Base-by-base conservation (phyloP, 1,140 invertebrate species). In the Drosophila sechellia region DNA sequence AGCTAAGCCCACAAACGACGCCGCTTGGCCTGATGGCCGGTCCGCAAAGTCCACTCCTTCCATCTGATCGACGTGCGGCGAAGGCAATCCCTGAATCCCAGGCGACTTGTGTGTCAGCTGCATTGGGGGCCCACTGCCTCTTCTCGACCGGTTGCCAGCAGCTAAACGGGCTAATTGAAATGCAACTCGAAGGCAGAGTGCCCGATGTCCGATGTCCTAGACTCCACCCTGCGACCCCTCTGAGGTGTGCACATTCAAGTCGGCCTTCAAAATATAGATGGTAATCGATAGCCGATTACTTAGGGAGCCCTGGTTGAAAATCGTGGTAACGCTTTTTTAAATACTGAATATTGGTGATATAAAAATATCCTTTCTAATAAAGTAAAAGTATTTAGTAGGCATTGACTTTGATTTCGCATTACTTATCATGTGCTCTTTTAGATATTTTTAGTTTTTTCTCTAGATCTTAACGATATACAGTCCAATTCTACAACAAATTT, bases 141-240 rank as follows among this genome's bases (percentile, higher is more conserved):
- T 31, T 17, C 56, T 5, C 10, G 59, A 20, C n/a, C 22, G 56
- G 17, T 64, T 10, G 20, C 56, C 56, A 34, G 43, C 46, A 37
- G 66, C 35, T 40, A 70, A 70, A 40, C 64, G 37, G 69, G 68
- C 68, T 71, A 71, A 71, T 71, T 71, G 68, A 71, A 71, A 71
- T 71, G 68, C 65, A 71, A 70, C 35, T 70, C 35, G 52, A 34
- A 27, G 66, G 42, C 31, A 40, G 40, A 20, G 35, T 31, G 42
- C 5, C 37, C 37, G 10, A 11, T 60, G 25, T 17, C 20, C 37
- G 25, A 17, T 17, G 20, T 13, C 27, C 20, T 13, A 15, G 13
- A 13, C 37, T 13, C 8, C 4, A 17, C 17, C 17, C 10, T 1
- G 17, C 17, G 10, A 20, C 57, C 10, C 22, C 25, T 49, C 25